Percentiles rank a stretch among this genome's conserved stretches.
Conservation (phyloP, 2,113 vertebrate species). For the Brienomyrus brachyistius region DNA sequence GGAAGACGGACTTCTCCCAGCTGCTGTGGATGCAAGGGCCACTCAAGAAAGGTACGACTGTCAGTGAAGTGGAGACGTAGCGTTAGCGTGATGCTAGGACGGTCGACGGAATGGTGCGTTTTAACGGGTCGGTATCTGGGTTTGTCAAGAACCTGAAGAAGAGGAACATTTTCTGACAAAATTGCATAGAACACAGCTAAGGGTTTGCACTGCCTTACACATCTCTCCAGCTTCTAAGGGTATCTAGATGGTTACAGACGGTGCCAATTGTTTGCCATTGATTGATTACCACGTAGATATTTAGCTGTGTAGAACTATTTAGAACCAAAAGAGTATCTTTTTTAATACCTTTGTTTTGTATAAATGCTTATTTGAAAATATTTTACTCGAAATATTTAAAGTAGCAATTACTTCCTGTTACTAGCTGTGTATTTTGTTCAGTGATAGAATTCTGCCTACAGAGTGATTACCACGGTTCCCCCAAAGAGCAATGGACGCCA, state of each 20-base stretch:
- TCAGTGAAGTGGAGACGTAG: no score
- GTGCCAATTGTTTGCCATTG: neutral
- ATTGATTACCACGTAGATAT: neutral
- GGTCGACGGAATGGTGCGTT: neutral
- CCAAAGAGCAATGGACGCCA: neutral
- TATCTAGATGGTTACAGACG: neutral
- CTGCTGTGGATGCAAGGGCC: conserved; percentile 77
- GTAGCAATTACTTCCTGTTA: neutral
- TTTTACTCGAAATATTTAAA: neutral
- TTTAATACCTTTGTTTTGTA: neutral
- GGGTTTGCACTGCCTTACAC: neutral
- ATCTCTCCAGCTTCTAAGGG: neutral
- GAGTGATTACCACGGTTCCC: neutral
- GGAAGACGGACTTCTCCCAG: conserved; percentile 79
- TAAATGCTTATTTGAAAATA: neutral
- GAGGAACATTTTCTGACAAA: neutral
- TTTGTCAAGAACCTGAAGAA: neutral
- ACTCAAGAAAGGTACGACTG: conserved; percentile 83
- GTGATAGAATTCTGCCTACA: neutral
- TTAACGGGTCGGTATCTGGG: no score
- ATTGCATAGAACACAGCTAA: neutral
- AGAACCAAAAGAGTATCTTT: neutral
- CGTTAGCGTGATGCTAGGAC: neutral
- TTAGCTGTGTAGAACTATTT: neutral
- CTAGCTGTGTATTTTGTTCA: neutral